phyloP scores from a whole-genome alignment of 2,113 vertebrate species.

The Actinemys pallida region DNA sequence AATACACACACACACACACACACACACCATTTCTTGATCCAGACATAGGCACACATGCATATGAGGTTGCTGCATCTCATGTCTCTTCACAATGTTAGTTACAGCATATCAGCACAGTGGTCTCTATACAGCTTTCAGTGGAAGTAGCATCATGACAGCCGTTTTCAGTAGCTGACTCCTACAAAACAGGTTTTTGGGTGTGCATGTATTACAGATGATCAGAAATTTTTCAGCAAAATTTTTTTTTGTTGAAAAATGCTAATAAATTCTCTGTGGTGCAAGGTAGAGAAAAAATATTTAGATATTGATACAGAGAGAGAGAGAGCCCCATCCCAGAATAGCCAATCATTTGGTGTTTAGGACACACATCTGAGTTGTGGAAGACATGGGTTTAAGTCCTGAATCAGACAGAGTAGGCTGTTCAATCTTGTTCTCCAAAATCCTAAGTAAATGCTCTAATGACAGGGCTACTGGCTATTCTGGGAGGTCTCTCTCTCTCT shows the following conservation, averaged over 20 bases:
- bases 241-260: neutral
- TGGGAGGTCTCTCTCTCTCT: too few species aligned
- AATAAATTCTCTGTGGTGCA: neutral
- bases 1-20: accelerated
- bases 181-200: neutral
- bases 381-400: too few species aligned
- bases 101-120: neutral
- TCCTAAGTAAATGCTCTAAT: too few species aligned
- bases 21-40: neutral
- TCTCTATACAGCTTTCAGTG: neutral
- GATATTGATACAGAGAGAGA: neutral
- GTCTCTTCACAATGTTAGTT: neutral
- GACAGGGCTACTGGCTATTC: too few species aligned
- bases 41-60: neutral
- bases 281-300: neutral
- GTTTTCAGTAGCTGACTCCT: neutral
- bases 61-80: neutral
- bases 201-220: neutral
- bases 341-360: neutral
- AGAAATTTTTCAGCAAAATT: neutral
- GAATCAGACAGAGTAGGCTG: too few species aligned
- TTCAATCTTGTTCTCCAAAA: too few species aligned
- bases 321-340: neutral
- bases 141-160: neutral
- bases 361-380: too few species aligned